Evolutionary conservation across 2,113 vertebrate species (phyloP).

Genomic region (Pseudopipra pipra): DNA sequence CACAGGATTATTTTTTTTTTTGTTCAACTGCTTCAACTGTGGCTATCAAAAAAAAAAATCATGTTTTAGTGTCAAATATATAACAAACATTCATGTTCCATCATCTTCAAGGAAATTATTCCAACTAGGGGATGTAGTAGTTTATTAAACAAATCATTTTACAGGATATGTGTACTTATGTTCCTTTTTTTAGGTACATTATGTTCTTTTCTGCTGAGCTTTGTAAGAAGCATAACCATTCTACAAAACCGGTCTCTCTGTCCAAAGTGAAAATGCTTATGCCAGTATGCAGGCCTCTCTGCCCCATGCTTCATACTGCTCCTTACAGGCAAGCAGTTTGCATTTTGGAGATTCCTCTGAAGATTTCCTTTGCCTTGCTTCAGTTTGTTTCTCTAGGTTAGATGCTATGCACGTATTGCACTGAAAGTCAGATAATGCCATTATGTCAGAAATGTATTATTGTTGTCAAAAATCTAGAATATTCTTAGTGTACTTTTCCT

Average conservation of each 20-base stretch:
- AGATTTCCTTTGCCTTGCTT: not conserved
- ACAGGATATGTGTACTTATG: conserved; percentile 31
- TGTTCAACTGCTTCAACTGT: not conserved
- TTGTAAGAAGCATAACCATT: not conserved
- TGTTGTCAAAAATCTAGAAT: not conserved
- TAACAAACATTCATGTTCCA: conserved; percentile 14
- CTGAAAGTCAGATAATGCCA: not conserved
- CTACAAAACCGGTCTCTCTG: not conserved
- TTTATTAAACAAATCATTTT: conserved; percentile 62
- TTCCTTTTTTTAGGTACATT: conserved; percentile 11
- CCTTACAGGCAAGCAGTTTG: not conserved
- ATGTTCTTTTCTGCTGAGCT: conserved; percentile 31
- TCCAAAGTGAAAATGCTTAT: not conserved
- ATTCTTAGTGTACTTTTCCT: not conserved
- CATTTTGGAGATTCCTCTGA: not conserved
- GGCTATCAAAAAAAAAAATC: not conserved
- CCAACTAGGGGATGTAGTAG: conserved; percentile 32
- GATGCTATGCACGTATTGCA: not conserved
- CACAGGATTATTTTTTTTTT: not conserved
- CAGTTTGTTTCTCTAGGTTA: not conserved
- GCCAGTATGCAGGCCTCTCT: accelerated
- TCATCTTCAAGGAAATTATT: conserved; percentile 41
- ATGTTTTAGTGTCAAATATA: not conserved
- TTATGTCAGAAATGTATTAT: not conserved
- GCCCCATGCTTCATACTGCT: not conserved